A percentile compares a stretch with the other conserved stretches of the same genome.
phyloP scores from a whole-genome alignment of 2,113 vertebrate genomes.

The Ctenodactylus gundi region DNA sequence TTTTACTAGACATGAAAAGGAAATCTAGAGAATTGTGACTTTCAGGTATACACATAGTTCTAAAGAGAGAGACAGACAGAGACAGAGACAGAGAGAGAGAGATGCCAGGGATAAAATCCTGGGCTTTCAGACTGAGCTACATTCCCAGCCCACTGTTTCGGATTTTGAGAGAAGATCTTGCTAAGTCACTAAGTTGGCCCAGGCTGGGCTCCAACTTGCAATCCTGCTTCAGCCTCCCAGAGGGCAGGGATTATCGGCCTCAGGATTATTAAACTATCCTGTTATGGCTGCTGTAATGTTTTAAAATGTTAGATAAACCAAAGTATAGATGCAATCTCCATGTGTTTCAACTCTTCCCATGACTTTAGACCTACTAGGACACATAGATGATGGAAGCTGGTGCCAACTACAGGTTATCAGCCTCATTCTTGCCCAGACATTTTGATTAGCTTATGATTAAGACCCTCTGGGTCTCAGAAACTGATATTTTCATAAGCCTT shows the following conservation, averaged over 20 bases:
- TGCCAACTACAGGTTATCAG: neutral
- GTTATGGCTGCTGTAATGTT: neutral
- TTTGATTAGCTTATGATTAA: neutral
- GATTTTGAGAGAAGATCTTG: no score
- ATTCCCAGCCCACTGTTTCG: no score
- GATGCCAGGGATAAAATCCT: no score
- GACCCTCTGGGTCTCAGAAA: neutral
- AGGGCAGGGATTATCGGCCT: no score
- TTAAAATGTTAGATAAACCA: neutral
- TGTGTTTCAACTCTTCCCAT: neutral
- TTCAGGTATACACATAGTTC: neutral
- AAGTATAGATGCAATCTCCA: neutral
- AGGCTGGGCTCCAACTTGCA: no score
- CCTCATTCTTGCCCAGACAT: neutral
- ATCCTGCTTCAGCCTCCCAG: no score
- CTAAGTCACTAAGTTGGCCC: no score
- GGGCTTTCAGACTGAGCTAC: no score
- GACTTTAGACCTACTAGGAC: no score
- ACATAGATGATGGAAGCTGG: neutral
- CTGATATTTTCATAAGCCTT: neutral
- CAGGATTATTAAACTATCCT: no score
- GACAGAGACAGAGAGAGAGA: no score
- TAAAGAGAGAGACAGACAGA: no score
- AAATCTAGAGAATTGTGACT: conserved; percentile 8
- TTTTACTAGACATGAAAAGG: neutral